Evolutionary conservation across 2,113 vertebrate species (phyloP), one percentile per base, ranked within the genome.

Genomic region (Alces alces): DNA sequence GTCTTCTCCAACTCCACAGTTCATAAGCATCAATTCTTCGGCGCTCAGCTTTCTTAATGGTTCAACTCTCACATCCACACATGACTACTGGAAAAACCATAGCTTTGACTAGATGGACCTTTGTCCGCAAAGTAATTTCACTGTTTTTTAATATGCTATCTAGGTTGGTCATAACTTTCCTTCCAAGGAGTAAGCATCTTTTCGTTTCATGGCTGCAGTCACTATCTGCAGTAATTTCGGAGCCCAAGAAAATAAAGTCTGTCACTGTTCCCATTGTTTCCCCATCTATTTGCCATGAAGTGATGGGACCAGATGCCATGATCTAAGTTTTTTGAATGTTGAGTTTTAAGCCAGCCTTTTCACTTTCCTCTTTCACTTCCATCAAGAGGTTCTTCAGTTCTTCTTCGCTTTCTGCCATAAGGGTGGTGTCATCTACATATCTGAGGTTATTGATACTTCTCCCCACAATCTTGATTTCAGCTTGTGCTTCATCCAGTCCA

Each of bases 1-100:
- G 17, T 36, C 64, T 66, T 36, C 4, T 66, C 33, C 64, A 66
- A 66, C 64, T 21, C 30, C 64, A 36, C 16, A 66, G 33, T 36
- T 66, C 64, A 2, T 19, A n/a, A 36, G 1, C 33, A n/a, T 36
- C 64, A 19, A 10, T 66, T 66, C 15, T 66, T 66, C 0, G 0
- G 7, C 1, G 1, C 3, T 66, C 64, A 66, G 64, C 33, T 33
- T 66, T 66, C 33, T 66, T n/a, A 4, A 19, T 10, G 2, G 33
- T 66, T 16, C 64, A 66, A 19, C 16, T n/a, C 64, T 19, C 33
- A 5, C 33, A n/a, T n/a, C 1, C 33, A 66, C 16, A 36, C 64
- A 19, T 19, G 7, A n/a, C 33, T 19, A 66, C 7, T 19, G 4
- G 64, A 66, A n/a, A 66, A 66, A 2, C 33, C 64, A 19, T 33